These are phyloP conservation scores for Corvus hawaiiensis DNA, from an alignment of 2,113 vertebrate genomes.

Conservation along the genomic window DNA sequence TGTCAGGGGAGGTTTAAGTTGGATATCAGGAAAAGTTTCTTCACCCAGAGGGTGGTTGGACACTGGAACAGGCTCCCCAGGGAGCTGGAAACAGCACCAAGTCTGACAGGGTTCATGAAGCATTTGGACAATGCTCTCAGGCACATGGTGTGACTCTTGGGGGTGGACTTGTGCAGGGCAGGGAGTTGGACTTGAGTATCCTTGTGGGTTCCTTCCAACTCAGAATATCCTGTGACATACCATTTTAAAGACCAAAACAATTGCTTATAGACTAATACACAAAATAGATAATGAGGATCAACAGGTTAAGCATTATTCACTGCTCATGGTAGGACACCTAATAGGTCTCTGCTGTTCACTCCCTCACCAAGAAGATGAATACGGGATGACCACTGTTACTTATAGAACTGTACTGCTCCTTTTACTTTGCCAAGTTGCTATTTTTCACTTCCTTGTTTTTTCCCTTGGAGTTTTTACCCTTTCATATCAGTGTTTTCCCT, in stretches of 20 bases:
- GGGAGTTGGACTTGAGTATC: neutral
- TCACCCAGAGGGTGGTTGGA: accelerated
- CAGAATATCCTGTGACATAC: neutral
- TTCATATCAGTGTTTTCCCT: neutral
- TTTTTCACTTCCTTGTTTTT: neutral
- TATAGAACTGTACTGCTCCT: neutral
- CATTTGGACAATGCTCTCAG: neutral
- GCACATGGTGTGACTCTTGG: too few relatives aligned
- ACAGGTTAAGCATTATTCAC: neutral
- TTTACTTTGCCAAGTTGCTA: neutral
- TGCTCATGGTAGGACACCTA: neutral
- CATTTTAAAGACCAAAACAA: neutral
- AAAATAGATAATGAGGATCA: neutral
- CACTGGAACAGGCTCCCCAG: neutral
- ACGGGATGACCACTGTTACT: neutral
- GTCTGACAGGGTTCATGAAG: neutral
- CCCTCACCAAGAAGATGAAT: neutral
- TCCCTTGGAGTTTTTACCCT: neutral
- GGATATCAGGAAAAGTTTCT: neutral
- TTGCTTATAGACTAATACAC: neutral
- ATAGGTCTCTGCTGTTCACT: neutral
- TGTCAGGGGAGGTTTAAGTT: neutral
- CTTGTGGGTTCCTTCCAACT: neutral
- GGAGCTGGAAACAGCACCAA: too few relatives aligned
- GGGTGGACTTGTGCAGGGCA: neutral